Conservation (phyloP, 2,888 invertebrate species). For the Hofmannophila pseudospretella region DNA sequence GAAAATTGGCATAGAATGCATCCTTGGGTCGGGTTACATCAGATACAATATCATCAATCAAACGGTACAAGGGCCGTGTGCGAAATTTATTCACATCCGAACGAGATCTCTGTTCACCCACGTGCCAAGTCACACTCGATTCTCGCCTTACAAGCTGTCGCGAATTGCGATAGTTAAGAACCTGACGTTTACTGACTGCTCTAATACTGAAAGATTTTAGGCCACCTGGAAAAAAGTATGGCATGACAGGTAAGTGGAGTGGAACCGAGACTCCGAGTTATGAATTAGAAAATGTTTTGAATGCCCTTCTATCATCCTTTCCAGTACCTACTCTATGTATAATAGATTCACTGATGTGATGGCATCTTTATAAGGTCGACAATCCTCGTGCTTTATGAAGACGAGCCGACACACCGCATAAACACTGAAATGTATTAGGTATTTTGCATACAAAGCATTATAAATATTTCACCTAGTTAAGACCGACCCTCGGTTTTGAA, state of each 20-base stretch:
- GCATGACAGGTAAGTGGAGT: no score
- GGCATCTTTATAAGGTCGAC: slow-evolving; percentile 39
- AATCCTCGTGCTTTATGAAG: slow-evolving; percentile 36
- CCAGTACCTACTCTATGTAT: no score
- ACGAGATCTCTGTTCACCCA: slow-evolving; percentile 48
- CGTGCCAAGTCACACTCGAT: slow-evolving; percentile 36
- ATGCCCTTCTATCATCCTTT: no score
- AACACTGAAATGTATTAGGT: slow-evolving; percentile 56
- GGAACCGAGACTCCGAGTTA: no score
- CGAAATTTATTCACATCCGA: slow-evolving; percentile 48
- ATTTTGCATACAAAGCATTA: slow-evolving; percentile 76
- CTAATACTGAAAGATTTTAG: no score
- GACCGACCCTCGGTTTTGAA: slow-evolving; percentile 58
- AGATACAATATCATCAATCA: slow-evolving; percentile 58
- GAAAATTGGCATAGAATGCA: slow-evolving; percentile 16
- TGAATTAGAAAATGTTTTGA: no score
- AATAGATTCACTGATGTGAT: no score
- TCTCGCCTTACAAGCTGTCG: slow-evolving; percentile 18
- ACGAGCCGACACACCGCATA: slow-evolving; percentile 45
- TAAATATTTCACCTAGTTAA: slow-evolving; percentile 69
- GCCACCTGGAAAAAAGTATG: no score
- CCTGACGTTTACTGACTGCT: no score
- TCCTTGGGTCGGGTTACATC: slow-evolving; percentile 48
- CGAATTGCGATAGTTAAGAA: no score
- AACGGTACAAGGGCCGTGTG: slow-evolving; percentile 54